Evolutionary conservation across 2,113 vertebrate species (phyloP).

Genomic region (Argyrosomus japonicus): DNA sequence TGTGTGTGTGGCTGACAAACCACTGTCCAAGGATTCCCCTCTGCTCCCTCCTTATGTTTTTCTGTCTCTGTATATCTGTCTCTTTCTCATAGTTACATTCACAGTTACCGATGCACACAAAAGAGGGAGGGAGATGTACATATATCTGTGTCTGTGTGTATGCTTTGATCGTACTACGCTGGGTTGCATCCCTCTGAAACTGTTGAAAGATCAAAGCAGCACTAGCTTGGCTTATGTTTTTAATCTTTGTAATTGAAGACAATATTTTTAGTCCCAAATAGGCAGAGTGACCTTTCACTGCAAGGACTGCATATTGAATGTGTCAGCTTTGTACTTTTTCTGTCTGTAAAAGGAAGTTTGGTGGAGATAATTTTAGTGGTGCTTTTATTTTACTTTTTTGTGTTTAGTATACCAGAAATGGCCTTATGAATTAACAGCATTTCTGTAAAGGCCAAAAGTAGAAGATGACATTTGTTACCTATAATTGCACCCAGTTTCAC

Average conservation of each 20-base stretch:
- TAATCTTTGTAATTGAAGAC: constrained; percentile 7
- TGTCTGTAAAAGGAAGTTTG: not conserved
- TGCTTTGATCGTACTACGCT: constrained; percentile 1
- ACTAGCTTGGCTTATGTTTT: not conserved
- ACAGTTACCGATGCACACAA: not conserved
- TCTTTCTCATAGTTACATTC: not conserved
- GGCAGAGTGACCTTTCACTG: constrained; percentile 3
- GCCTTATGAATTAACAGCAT: not conserved
- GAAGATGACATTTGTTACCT: not conserved
- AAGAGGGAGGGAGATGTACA: not conserved
- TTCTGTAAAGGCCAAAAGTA: not conserved
- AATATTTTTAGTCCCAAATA: constrained; percentile 16
- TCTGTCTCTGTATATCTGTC: not conserved
- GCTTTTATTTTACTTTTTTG: not conserved
- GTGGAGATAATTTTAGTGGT: not conserved
- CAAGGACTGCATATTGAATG: not conserved
- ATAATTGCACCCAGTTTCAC: not conserved
- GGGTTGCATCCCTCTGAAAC: constrained; percentile 18
- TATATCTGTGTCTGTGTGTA: not conserved
- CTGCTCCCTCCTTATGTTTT: not conserved
- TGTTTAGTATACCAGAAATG: not conserved
- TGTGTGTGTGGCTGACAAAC: constrained; percentile 5
- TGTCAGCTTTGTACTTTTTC: not conserved
- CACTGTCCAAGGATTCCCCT: constrained; percentile 17
- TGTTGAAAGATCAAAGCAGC: constrained; percentile 17